A percentile compares a stretch with the other conserved stretches of the same genome.
phyloP scores from a whole-genome alignment of 2,113 vertebrate species.

The Paracanthobrama guichenoti region DNA sequence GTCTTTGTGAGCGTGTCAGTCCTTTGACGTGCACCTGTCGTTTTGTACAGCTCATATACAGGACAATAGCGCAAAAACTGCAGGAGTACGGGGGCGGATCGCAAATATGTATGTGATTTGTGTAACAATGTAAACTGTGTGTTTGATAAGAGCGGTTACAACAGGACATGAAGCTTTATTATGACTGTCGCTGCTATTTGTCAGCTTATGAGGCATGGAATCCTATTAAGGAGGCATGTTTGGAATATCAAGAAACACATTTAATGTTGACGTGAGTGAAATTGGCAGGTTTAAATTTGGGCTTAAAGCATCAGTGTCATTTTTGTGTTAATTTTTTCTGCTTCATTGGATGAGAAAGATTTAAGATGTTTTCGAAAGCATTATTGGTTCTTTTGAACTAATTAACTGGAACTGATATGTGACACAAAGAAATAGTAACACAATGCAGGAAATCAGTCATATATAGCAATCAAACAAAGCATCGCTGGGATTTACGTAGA shows the following conservation, averaged over 20 bases:
- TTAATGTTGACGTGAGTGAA: slow-evolving; percentile 2
- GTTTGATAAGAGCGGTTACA: neutral
- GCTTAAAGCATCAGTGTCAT: neutral
- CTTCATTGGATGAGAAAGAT: slow-evolving; percentile 22
- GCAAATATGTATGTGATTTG: slow-evolving; percentile 24
- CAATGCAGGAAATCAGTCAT: neutral
- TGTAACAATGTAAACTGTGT: slow-evolving; percentile 35
- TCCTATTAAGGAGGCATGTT: neutral
- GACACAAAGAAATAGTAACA: neutral
- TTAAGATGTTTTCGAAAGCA: neutral
- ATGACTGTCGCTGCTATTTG: neutral
- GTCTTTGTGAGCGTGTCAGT: slow-evolving; percentile 31
- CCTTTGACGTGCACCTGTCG: slow-evolving; percentile 38
- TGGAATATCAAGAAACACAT: slow-evolving; percentile 9
- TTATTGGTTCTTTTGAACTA: neutral
- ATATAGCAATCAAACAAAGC: slow-evolving; percentile 1
- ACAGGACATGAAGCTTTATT: neutral
- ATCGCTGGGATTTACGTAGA: neutral
- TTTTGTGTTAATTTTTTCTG: neutral
- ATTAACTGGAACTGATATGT: neutral
- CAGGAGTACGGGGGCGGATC: neutral
- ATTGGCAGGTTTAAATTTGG: neutral
- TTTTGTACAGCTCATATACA: neutral
- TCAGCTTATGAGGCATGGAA: neutral
- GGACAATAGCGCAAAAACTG: neutral